These are phyloP conservation scores for Calycopis cecrops DNA, from an alignment of 1,140 invertebrate species.

Conservation along the genomic window DNA sequence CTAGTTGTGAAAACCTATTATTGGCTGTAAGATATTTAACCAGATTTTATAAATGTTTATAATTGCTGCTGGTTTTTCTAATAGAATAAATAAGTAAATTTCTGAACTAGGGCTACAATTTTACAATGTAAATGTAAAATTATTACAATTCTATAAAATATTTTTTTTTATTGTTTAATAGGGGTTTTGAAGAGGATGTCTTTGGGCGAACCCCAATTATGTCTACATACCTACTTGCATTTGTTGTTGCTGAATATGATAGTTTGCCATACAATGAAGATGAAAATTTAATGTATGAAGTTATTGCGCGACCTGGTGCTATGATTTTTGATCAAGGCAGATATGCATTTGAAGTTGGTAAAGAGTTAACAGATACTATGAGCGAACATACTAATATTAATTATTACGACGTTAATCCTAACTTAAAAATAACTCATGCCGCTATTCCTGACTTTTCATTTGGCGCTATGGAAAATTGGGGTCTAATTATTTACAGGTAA, in stretches of 20 bases:
- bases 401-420: conserved; percentile 61
- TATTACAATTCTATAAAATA: no score
- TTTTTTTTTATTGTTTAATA: conserved; percentile 23
- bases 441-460: conserved; percentile 87
- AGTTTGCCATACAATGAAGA: conserved; percentile 21
- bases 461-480: conserved; percentile 77
- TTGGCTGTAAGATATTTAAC: no score
- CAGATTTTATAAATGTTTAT: no score
- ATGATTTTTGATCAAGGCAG: conserved; percentile 74
- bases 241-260: conserved; percentile 86
- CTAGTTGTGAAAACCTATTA: no score
- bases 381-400: conserved; percentile 49
- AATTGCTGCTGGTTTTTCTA: no score
- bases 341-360: conserved; percentile 74
- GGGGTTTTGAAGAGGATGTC: conserved; percentile 72
- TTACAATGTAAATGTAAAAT: no score
- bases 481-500: conserved; percentile 57
- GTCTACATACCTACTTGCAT: conserved; percentile 92
- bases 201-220: conserved; percentile 84
- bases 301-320: conserved; percentile 84
- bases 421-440: conserved; percentile 82
- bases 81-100: no score
- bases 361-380: conserved; percentile 62
- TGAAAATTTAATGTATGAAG: conserved; percentile 69
- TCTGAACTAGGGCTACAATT: no score